Conservation (phyloP, 1,140 invertebrate species). For the Adoxophyes honmai region DNA sequence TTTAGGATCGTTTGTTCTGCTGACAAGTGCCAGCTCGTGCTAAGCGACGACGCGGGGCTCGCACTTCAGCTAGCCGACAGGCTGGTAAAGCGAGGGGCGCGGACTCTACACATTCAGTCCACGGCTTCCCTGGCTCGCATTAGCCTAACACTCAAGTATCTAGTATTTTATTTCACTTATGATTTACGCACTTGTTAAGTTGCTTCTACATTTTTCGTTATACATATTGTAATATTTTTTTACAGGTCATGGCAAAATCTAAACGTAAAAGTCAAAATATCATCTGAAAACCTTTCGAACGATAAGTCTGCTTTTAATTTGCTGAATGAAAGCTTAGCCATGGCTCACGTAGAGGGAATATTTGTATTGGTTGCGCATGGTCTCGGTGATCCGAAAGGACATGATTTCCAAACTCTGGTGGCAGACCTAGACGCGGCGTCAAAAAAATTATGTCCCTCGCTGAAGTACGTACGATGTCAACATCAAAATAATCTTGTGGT, state of each 20-base stretch:
- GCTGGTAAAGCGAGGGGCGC: not conserved
- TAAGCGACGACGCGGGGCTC: not conserved
- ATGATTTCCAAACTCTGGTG: not conserved
- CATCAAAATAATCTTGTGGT: not conserved
- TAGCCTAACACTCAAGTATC: not conserved
- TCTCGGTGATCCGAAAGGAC: too few relatives aligned
- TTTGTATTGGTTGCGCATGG: constrained; percentile 6
- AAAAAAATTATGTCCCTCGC: not conserved
- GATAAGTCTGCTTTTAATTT: constrained; percentile 11
- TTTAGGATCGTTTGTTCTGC: constrained; percentile 6
- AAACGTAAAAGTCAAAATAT: constrained; percentile 19
- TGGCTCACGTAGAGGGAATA: constrained; percentile 20
- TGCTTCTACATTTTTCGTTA: not conserved
- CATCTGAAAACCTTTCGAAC: constrained; percentile 14
- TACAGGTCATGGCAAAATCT: constrained; percentile 22
- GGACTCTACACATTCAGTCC: not conserved
- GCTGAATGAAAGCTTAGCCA: constrained; percentile 13
- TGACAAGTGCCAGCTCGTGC: not conserved
- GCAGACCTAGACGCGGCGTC: not conserved
- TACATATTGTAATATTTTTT: not conserved
- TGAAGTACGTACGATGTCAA: not conserved
- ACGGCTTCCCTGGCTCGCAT: not conserved
- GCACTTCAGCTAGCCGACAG: not conserved
- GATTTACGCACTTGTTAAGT: not conserved
- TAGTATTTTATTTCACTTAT: not conserved